phyloP scores from a whole-genome alignment of 2,113 vertebrate genomes.

The Equus quagga region DNA sequence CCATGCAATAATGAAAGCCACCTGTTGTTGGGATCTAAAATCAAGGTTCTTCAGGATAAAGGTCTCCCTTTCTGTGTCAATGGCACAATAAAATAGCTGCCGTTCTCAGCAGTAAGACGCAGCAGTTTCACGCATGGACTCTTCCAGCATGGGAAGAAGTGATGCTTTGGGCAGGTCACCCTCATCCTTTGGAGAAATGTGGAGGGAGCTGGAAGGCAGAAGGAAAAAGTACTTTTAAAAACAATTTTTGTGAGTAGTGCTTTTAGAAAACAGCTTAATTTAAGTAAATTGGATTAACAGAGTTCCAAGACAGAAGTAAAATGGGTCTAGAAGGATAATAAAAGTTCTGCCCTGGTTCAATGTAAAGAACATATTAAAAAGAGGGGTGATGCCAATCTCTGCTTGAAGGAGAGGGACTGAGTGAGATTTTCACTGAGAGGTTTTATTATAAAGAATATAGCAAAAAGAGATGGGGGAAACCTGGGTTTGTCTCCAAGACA shows the following conservation, averaged over 20 bases:
- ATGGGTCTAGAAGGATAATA: neutral
- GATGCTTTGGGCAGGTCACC: neutral
- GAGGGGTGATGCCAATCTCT: neutral
- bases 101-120: neutral
- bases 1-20: neutral
- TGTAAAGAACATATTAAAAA: neutral
- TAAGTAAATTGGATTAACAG: neutral
- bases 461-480: neutral
- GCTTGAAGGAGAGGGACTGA: neutral
- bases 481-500: neutral
- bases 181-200: neutral
- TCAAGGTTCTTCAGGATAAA: neutral
- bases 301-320: conserved; percentile 19
- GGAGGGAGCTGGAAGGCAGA: neutral
- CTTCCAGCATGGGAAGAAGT: neutral
- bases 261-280: neutral
- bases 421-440: neutral
- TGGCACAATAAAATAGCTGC: neutral
- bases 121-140: neutral
- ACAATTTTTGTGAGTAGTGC: neutral
- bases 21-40: neutral
- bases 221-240: neutral
- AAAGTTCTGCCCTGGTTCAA: neutral
- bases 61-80: neutral
- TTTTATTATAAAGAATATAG: neutral